Evolutionary conservation across 92 coral and sea anemone genomes (phyloP).

Genomic region (Pocillopora meandrina): DNA sequence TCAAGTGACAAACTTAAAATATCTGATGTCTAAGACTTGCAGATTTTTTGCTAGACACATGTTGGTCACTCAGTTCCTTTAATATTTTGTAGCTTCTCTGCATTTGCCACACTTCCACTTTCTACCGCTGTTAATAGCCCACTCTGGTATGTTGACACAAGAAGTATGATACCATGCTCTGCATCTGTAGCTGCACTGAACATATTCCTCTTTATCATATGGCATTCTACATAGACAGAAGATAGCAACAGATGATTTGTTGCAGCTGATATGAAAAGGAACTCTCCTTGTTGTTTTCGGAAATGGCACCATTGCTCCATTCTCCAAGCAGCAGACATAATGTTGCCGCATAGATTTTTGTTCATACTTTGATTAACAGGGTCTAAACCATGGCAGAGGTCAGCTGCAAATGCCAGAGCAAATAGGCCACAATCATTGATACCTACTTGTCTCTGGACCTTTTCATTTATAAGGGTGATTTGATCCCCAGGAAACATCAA

Average conservation of each 20-base stretch:
- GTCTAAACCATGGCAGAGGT: slow-evolving; percentile 37
- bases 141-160: too few species aligned
- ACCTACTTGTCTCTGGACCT: slow-evolving; percentile 59
- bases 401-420: slow-evolving; percentile 63
- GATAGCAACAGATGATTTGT: slow-evolving; percentile 39
- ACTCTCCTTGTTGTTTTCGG: slow-evolving; percentile 46
- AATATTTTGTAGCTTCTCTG: too few species aligned
- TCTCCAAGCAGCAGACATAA: slow-evolving; percentile 42
- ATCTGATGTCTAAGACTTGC: too few species aligned
- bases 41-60: too few species aligned
- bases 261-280: slow-evolving; percentile 35
- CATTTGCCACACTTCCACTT: too few species aligned
- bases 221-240: slow-evolving; percentile 54
- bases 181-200: too few species aligned
- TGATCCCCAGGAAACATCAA: slow-evolving; percentile 19
- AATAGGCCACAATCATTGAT: slow-evolving; percentile 47
- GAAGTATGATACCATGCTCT: too few species aligned
- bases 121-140: too few species aligned
- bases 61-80: too few species aligned
- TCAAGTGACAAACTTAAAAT: too few species aligned
- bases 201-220: too few species aligned
- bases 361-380: slow-evolving; percentile 41
- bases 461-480: slow-evolving; percentile 39
- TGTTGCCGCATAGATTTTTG: slow-evolving; percentile 51
- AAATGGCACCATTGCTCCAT: slow-evolving; percentile 45